These are phyloP conservation scores for Ramphastos sulfuratus DNA, from an alignment of 2,113 vertebrate species.

Conservation along the genomic window DNA sequence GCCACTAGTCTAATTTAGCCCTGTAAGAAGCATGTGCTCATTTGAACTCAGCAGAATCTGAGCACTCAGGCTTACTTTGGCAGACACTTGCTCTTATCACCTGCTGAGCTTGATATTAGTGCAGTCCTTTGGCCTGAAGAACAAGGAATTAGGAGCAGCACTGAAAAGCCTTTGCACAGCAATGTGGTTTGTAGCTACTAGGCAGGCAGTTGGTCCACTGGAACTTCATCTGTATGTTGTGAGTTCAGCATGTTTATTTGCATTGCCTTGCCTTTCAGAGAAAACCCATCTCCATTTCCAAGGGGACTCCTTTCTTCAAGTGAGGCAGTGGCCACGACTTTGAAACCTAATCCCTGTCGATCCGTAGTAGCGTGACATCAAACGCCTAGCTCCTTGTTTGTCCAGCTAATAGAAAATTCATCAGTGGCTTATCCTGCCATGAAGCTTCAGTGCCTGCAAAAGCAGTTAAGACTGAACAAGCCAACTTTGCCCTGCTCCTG, in stretches of 20 bases:
- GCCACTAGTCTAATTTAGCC: not conserved
- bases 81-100: not conserved
- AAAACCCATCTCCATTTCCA: not conserved
- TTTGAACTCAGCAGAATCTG: not conserved
- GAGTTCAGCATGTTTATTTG: constrained; percentile 30
- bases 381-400: constrained; percentile 11
- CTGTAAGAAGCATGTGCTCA: not conserved
- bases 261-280: not conserved
- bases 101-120: not conserved
- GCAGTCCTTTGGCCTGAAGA: not conserved
- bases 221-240: not conserved
- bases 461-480: constrained; percentile 7
- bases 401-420: constrained; percentile 48
- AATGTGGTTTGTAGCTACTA: not conserved
- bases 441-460: constrained; percentile 34
- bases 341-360: constrained; percentile 31
- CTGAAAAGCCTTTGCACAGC: not conserved
- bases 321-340: not conserved
- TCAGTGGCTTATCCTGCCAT: constrained; percentile 36
- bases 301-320: constrained; percentile 2
- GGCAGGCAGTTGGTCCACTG: not conserved
- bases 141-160: not conserved
- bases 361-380: not conserved
- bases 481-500: constrained; percentile 21
- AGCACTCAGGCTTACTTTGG: not conserved